Evolutionary conservation across 2,797 vertebrate species (phyloP).

Genomic region (Notamacropus eugenii): DNA sequence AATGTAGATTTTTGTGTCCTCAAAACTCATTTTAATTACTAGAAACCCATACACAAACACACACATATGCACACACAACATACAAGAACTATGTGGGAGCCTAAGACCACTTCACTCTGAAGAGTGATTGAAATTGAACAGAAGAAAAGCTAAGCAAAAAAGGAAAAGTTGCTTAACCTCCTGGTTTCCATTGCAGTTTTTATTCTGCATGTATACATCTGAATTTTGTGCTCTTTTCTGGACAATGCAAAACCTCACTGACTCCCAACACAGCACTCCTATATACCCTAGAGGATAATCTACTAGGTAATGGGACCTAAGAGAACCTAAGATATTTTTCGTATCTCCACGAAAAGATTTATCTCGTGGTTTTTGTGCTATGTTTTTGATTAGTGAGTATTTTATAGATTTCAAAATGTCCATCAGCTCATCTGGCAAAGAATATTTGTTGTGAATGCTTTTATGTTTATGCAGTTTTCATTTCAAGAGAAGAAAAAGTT

Average conservation of each 20-base stretch:
- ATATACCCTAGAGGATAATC: neutral
- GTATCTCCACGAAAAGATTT: neutral
- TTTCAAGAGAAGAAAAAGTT: slow-evolving; percentile 29
- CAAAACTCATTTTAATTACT: neutral
- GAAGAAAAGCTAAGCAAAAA: neutral
- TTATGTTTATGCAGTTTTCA: neutral
- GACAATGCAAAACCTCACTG: neutral
- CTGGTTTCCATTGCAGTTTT: neutral
- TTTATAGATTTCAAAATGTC: neutral
- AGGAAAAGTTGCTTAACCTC: neutral
- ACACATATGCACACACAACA: neutral
- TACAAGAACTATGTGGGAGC: neutral
- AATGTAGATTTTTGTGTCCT: neutral
- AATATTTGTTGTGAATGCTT: slow-evolving; percentile 35
- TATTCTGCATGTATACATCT: neutral
- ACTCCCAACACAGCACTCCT: neutral
- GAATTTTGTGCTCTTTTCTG: neutral
- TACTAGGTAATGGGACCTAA: neutral
- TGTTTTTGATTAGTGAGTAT: neutral
- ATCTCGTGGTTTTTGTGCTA: neutral
- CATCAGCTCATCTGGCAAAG: neutral
- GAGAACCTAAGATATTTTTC: neutral
- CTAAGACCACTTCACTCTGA: neutral
- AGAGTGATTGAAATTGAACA: neutral
- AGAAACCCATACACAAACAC: neutral